Evolutionary conservation across 2,113 vertebrate genomes (phyloP).

Genomic region (Cottus gobio): DNA sequence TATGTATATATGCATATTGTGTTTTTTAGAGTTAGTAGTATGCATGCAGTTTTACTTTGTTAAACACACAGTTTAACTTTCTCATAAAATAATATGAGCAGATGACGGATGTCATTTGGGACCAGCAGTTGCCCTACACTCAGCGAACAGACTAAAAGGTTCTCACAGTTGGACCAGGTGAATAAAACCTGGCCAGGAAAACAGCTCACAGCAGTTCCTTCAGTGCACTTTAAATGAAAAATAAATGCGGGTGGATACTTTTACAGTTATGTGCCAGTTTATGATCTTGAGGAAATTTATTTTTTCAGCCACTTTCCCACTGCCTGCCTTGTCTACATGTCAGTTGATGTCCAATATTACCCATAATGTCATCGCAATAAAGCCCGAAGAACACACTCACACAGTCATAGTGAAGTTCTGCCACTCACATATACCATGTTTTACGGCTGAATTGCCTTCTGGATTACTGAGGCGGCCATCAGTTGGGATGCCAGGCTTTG

Average conservation of each 20-base stretch:
- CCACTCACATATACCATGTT: slow-evolving; percentile 32
- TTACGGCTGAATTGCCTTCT: slow-evolving; percentile 31
- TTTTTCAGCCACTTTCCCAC: slow-evolving; percentile 5
- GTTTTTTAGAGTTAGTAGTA: neutral
- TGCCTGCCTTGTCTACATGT: slow-evolving; percentile 11
- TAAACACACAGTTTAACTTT: neutral
- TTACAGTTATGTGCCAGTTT: slow-evolving; percentile 34
- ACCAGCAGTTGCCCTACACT: neutral
- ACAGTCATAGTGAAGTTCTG: neutral
- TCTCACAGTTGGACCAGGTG: slow-evolving; percentile 9
- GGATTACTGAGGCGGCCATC: slow-evolving; percentile 30
- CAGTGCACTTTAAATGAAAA: slow-evolving; percentile 31
- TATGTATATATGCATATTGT: neutral
- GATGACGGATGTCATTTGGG: slow-evolving; percentile 8
- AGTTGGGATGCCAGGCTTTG: neutral
- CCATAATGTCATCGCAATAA: slow-evolving; percentile 28
- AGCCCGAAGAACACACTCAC: neutral
- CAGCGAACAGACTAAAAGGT: slow-evolving; percentile 2
- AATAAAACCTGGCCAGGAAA: slow-evolving; percentile 13
- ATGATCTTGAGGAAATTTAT: slow-evolving; percentile 21
- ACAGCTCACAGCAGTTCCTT: slow-evolving; percentile 1
- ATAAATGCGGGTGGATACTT: slow-evolving; percentile 11
- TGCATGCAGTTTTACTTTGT: neutral
- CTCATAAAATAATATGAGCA: neutral
- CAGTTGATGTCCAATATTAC: slow-evolving; percentile 24